Conservation (phyloP, 2,113 vertebrate genomes). For the Heptranchias perlo region DNA sequence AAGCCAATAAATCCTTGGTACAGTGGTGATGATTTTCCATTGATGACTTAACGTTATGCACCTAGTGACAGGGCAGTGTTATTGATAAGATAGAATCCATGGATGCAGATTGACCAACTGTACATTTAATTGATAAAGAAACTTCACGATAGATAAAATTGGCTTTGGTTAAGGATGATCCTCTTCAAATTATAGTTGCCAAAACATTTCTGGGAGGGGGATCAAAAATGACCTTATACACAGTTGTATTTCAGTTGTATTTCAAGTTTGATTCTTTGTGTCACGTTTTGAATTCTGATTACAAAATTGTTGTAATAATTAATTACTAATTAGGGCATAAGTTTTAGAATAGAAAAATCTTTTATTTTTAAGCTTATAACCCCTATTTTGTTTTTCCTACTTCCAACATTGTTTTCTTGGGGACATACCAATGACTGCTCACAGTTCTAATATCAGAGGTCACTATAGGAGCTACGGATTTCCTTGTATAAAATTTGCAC, state of each 20-base stretch:
- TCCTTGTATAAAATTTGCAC: too few relatives aligned
- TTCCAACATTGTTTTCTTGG: too few relatives aligned
- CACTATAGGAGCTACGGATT: too few relatives aligned
- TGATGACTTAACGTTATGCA: not conserved
- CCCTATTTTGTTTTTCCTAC: too few relatives aligned
- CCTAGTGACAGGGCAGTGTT: not conserved
- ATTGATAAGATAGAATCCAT: not conserved
- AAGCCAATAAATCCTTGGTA: not conserved
- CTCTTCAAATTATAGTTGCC: not conserved
- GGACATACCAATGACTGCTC: not conserved
- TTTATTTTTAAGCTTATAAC: not conserved
- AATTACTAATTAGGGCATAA: not conserved
- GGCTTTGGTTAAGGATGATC: not conserved
- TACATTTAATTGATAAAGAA: not conserved
- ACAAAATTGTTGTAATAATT: not conserved
- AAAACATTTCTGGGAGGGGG: not conserved
- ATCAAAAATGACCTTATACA: not conserved
- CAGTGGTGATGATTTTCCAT: not conserved
- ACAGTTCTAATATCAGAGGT: too few relatives aligned
- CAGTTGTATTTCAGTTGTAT: not conserved
- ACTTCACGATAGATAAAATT: not conserved
- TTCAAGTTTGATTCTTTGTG: not conserved
- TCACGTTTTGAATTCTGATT: not conserved
- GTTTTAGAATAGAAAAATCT: not conserved
- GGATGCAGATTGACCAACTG: not conserved